Percentiles rank a stretch among this genome's conserved stretches.
phyloP scores from a whole-genome alignment of 1,140 invertebrate species.

The Reticulitermes speratus region DNA sequence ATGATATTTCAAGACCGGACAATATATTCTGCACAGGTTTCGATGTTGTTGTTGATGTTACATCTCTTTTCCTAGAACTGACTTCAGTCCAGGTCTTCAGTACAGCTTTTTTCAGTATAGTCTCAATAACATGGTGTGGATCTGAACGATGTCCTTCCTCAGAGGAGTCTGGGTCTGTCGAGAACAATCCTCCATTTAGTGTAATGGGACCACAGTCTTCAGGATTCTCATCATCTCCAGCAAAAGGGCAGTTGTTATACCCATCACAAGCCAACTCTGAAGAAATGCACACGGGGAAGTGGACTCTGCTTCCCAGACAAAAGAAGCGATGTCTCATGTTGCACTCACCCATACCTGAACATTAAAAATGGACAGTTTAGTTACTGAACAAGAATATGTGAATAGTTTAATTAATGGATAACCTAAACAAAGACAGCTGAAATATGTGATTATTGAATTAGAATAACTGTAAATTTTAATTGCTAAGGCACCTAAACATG shows the following conservation, averaged over 20 bases:
- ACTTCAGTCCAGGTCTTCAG: neutral
- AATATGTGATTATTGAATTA: too few species aligned
- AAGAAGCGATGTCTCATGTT: neutral
- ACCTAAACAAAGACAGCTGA: too few species aligned
- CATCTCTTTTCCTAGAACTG: neutral
- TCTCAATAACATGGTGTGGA: neutral
- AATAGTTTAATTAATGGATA: too few species aligned
- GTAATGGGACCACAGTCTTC: constrained; percentile 44
- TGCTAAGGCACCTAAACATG: too few species aligned
- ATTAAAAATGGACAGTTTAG: too few species aligned
- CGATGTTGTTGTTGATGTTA: neutral
- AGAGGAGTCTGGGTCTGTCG: neutral
- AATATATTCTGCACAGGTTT: neutral
- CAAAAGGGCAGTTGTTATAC: constrained; percentile 56
- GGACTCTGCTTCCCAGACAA: neutral
- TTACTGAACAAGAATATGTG: neutral
- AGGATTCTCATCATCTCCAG: constrained; percentile 55
- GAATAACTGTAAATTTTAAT: too few species aligned
- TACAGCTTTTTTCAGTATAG: neutral
- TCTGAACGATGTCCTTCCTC: neutral
- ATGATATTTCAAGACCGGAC: neutral
- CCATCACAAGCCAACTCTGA: constrained; percentile 61
- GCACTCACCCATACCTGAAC: neutral
- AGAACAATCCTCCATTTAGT: neutral
- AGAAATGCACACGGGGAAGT: constrained; percentile 56